Percentiles rank a stretch among this genome's conserved stretches.
phyloP scores from a whole-genome alignment of 2,113 vertebrate genomes.

The Butorides virescens region DNA sequence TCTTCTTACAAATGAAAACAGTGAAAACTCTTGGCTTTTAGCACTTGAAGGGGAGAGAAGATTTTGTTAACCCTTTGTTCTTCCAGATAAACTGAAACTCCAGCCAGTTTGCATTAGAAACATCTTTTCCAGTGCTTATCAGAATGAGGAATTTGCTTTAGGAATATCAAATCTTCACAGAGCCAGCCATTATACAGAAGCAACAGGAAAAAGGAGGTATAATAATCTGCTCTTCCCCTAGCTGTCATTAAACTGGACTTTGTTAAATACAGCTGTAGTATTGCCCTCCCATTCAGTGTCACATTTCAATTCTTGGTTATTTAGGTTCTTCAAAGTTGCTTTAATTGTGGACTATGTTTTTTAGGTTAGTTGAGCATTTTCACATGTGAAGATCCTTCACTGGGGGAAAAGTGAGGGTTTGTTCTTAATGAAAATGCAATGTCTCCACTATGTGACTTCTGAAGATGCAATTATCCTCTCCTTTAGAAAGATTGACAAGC shows the following conservation, averaged over 20 bases:
- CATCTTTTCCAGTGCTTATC: neutral
- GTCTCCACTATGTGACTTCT: neutral
- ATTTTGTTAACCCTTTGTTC: conserved; percentile 40
- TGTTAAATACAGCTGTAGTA: neutral
- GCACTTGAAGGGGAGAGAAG: neutral
- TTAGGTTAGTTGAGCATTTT: neutral
- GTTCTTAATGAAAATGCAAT: neutral
- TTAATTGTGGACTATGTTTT: neutral
- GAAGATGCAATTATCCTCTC: neutral
- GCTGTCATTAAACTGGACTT: neutral
- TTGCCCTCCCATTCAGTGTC: neutral
- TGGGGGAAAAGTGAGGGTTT: neutral
- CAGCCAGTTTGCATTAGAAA: neutral
- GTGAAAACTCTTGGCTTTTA: conserved; percentile 3
- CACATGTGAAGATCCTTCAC: neutral
- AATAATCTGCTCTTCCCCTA: neutral
- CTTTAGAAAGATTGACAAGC: neutral
- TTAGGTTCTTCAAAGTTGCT: neutral
- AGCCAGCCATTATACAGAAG: neutral
- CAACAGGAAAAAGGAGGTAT: neutral
- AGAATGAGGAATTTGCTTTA: neutral
- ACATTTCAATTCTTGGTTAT: neutral
- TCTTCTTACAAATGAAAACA: conserved; percentile 40
- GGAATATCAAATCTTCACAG: neutral
- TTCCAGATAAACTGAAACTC: neutral